Evolutionary conservation across 2,797 vertebrate genomes (phyloP).

Genomic region (Neosilurus mollespiculum): DNA sequence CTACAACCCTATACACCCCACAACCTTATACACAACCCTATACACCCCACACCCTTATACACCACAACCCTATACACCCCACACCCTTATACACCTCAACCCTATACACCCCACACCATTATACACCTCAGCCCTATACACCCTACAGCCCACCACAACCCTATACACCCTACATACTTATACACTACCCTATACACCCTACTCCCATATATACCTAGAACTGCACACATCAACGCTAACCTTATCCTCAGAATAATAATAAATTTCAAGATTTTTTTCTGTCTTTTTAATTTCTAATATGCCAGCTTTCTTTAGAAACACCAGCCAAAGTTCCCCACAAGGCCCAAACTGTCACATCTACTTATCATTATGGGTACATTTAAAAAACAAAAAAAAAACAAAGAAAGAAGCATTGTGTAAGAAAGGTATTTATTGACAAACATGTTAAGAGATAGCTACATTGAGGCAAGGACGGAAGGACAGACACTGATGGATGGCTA

Average conservation of each 20-base stretch:
- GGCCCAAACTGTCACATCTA: not conserved
- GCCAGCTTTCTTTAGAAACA: not conserved
- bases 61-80: not conserved
- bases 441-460: not conserved
- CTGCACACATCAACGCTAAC: too few species aligned
- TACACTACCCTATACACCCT: too few species aligned
- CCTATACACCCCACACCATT: not conserved
- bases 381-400: not conserved
- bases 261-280: not conserved
- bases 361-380: not conserved
- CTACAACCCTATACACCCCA: not conserved
- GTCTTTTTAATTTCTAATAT: not conserved
- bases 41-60: not conserved
- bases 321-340: not conserved
- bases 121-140: not conserved
- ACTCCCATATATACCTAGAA: too few species aligned
- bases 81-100: not conserved
- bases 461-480: not conserved
- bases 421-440: not conserved
- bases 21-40: not conserved
- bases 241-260: too few species aligned
- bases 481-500: constrained; percentile 1
- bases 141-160: too few species aligned
- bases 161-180: too few species aligned
- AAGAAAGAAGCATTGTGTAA: not conserved